A percentile compares a stretch with the other conserved stretches of the same genome.
Evolutionary conservation across 2,797 vertebrate species (phyloP).

Genomic region (Lagorchestes hirsutus): DNA sequence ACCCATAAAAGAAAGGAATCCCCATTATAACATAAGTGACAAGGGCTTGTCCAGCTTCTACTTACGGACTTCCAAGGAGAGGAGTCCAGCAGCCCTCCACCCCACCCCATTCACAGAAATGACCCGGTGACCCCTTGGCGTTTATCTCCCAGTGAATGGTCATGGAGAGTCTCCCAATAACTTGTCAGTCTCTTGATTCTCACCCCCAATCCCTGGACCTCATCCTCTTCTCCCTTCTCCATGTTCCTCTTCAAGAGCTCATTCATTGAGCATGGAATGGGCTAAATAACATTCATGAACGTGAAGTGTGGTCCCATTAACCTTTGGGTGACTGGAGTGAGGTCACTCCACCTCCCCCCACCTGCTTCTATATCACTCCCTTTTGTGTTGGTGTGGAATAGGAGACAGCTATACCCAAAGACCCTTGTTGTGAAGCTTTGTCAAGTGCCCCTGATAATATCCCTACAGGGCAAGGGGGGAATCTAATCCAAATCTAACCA

Average conservation of each 20-base stretch:
- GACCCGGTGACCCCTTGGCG: neutral
- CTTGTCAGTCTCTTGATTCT: neutral
- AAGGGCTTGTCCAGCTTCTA: neutral
- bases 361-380: neutral
- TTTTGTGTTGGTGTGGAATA: neutral
- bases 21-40: neutral
- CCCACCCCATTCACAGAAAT: neutral
- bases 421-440: neutral
- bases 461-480: neutral
- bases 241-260: neutral
- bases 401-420: neutral
- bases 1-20: neutral
- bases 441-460: no score
- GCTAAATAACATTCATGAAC: neutral
- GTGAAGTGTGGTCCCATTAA: neutral
- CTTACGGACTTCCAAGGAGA: neutral
- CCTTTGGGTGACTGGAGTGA: no score
- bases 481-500: neutral
- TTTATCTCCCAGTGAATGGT: neutral
- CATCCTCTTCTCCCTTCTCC: neutral
- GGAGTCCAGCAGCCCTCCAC: neutral
- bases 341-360: neutral
- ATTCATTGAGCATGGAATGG: no score
- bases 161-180: neutral
- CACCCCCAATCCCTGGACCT: no score